Evolutionary conservation across 2,888 invertebrate genomes (phyloP), one percentile per base, ranked within the genome.

Genomic region (Serripes groenlandicus): DNA sequence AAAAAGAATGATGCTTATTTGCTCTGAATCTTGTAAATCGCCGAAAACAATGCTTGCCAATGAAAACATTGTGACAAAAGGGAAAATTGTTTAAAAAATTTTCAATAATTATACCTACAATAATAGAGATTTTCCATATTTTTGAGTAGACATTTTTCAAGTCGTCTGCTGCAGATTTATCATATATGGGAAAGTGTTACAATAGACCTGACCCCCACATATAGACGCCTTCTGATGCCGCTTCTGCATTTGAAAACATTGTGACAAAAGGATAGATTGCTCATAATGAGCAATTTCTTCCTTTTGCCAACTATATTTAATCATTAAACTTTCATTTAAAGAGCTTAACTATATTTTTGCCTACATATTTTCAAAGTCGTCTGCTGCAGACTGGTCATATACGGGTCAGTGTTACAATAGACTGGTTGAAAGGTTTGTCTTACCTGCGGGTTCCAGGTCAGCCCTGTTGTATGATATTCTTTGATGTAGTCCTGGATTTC

Each of bases 391-490:
- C 42, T 42, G 42, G 9, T 11, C 9, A 15, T 42, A 11, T 42
- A 11, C 7, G 42, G 66, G 66, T 30, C 32, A 9, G 42, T 23
- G 66, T 66, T 3, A 4, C 11, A 1, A 26, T 1, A 56, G 23
- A 15, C 11, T 56, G 11, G 23, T 56, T 23, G 56, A 34, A 9
- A 32, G 26, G 15, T n/a, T 37, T 28, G 9, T n/a, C 71, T 72
- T 77, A 93, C 94, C 92, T 94, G 92, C 35, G 95, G 92, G 90
- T 95, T 97, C 99, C 99, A 99, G 4, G 98, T 97, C 75, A 99
- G 95, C 23, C 99, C 99, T 30, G 99, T 99, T 73, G 99, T 99
- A 95, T 99, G 99, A 93, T 97, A 96, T 94, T 98, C 97, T 93
- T 98, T 98, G 77, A 99, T 97, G 94, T 97, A 99, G 35, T 97